These are phyloP conservation scores for Colinus virginianus DNA, from an alignment of 2,113 vertebrate genomes.

Conservation along the genomic window DNA sequence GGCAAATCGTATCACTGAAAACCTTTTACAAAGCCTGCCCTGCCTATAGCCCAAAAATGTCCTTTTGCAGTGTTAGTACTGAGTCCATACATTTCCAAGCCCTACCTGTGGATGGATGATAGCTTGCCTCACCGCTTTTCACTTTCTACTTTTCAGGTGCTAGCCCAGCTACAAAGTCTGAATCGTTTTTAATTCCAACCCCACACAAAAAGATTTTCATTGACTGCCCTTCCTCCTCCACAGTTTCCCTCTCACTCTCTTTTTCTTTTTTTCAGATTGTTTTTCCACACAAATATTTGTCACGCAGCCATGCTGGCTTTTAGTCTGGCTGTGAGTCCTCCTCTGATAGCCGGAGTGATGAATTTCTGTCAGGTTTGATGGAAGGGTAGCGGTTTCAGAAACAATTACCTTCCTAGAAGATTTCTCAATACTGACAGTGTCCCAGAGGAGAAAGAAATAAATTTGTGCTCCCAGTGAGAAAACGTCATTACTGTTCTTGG, in stretches of 20 bases:
- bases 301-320: neutral
- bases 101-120: neutral
- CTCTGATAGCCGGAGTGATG: neutral
- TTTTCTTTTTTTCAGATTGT: neutral
- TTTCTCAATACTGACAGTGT: neutral
- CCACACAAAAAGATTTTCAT: neutral
- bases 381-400: neutral
- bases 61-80: neutral
- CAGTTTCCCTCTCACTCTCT: neutral
- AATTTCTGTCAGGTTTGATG: neutral
- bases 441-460: neutral
- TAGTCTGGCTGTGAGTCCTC: neutral
- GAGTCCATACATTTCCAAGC: neutral
- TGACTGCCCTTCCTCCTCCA: fast-evolving
- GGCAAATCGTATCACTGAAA: neutral
- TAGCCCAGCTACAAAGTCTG: neutral
- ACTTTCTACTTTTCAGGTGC: neutral
- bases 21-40: neutral
- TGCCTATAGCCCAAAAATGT: neutral
- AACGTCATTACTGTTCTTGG: conserved; percentile 43
- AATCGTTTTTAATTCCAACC: neutral
- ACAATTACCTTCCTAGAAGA: neutral
- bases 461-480: neutral
- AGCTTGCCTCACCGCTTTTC: neutral
- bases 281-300: neutral